Evolutionary conservation across 2,797 vertebrate species (phyloP).

Genomic region (Coregonus sp.): DNA sequence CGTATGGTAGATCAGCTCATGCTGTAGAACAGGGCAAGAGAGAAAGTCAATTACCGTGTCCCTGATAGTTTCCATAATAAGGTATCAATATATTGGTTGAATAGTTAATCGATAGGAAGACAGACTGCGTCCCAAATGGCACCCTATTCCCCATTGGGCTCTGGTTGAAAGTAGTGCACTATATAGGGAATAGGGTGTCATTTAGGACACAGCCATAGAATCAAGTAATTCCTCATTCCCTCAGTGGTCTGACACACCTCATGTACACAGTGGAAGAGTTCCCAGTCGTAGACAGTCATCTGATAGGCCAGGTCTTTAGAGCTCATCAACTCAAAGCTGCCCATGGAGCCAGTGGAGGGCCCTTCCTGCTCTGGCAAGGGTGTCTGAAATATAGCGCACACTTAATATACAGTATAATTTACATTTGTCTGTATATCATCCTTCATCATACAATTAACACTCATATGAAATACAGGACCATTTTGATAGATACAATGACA

Average conservation of each 20-base stretch:
- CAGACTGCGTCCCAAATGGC: too few relatives aligned
- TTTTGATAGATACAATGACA: background rate
- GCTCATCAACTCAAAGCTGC: slow-evolving; percentile 95
- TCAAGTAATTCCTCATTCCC: background rate
- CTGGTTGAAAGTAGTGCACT: background rate
- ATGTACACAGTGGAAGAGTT: slow-evolving; percentile 96
- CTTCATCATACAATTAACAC: background rate
- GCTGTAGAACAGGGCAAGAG: slow-evolving; percentile 65
- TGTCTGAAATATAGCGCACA: slow-evolving; percentile 68
- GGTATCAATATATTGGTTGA: too few relatives aligned
- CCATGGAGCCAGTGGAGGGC: slow-evolving; percentile 84
- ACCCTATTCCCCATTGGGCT: background rate
- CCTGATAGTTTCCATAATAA: too few relatives aligned
- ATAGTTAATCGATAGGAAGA: too few relatives aligned
- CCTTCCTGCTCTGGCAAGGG: slow-evolving; percentile 94
- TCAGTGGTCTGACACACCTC: slow-evolving; percentile 78
- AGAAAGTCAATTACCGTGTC: too few relatives aligned
- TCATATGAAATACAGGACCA: background rate
- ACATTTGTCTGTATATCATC: background rate
- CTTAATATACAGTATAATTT: slow-evolving; percentile 7
- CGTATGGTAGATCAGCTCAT: slow-evolving; percentile 95
- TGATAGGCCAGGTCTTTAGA: slow-evolving; percentile 96
- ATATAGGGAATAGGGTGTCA: background rate
- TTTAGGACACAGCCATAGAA: background rate
- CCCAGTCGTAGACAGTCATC: slow-evolving; percentile 97